Base-by-base conservation (phyloP, 2,888 invertebrate genomes). In the Noctua janthe region DNA sequence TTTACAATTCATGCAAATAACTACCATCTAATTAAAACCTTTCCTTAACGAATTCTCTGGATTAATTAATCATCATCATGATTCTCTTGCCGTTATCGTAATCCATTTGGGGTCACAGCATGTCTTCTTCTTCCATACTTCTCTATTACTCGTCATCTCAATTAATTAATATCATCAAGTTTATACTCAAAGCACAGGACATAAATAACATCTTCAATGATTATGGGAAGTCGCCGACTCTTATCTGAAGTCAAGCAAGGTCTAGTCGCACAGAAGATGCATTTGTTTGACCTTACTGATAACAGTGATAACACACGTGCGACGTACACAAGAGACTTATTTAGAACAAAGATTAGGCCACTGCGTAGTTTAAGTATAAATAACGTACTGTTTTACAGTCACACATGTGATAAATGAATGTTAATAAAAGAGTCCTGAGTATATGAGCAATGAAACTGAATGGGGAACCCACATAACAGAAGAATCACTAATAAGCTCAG, bases 201-300 rank as follows among this genome's bases (percentile, higher is more conserved):
- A 72, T 69, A 74, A 84, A 70, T 70, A 78, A 81, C 47, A 43
- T 54, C 4, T 51, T 20, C 67, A 71, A 73, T 73, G 15, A 85
- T 74, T 64, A 72, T 78, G 86, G 86, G 84, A 86, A 86, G 85
- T 80, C 29, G 43, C 71, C 54, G 78, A 73, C 67, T 71, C 66
- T 84, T 88, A 90, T 91, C 90, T 88, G 29, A 86, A 86, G 87
- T 89, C 89, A 86, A 87, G 71, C 88, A 90, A 89, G 88, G 90
- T 89, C 88, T 84, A 69, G 39, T 66, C 67, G 82, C 89, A 85
- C 84, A 81, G 88, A 85, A 83, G 87, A 89, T 89, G 91, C 89
- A 89, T 89, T 81, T 85, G 82, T 87, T 87, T 88, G 85, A 87
- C 91, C 90, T 90, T 87, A 86, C 83, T 83, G 90, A 90, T 91